Conservation (phyloP, 2,113 vertebrate species). For the Pagrus major region DNA sequence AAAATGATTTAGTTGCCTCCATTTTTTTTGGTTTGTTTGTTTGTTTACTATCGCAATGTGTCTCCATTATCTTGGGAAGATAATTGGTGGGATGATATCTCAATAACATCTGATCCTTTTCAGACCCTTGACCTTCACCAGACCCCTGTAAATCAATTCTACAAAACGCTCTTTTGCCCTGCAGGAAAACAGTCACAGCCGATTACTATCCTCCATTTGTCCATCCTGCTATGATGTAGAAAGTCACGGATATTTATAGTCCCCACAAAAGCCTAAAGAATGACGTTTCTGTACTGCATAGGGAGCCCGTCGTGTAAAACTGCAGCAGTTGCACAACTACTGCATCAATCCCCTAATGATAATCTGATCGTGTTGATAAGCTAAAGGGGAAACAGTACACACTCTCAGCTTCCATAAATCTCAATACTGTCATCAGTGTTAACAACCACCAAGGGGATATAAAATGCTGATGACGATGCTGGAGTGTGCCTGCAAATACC, state of each 20-base stretch:
- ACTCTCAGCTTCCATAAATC: conserved; percentile 65
- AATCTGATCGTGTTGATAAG: conserved; percentile 66
- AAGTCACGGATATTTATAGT: conserved; percentile 39
- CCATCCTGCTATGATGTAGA: conserved; percentile 17
- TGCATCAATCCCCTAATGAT: conserved; percentile 62
- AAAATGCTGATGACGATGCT: conserved; percentile 62
- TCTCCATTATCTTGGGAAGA: conserved; percentile 35
- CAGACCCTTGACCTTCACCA: conserved; percentile 38
- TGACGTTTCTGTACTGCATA: conserved; percentile 10
- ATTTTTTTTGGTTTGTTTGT: conserved; percentile 10
- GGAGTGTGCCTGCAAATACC: conserved; percentile 44
- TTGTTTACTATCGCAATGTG: conserved; percentile 40
- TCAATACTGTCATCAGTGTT: conserved; percentile 63
- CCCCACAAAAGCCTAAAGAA: conserved; percentile 42
- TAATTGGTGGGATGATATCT: conserved; percentile 54
- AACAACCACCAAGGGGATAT: conserved; percentile 69
- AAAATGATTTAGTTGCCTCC: conserved; percentile 37
- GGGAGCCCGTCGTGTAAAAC: conserved; percentile 14
- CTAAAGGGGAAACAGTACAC: conserved; percentile 57
- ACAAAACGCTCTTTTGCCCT: conserved; percentile 15
- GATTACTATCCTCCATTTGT: conserved; percentile 36
- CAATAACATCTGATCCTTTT: conserved; percentile 39
- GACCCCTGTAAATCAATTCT: conserved; percentile 23
- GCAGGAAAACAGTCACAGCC: conserved; percentile 11
- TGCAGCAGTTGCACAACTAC: conserved; percentile 41